Conservation (phyloP, 2,888 invertebrate genomes). For the Ernsta delagoae region DNA sequence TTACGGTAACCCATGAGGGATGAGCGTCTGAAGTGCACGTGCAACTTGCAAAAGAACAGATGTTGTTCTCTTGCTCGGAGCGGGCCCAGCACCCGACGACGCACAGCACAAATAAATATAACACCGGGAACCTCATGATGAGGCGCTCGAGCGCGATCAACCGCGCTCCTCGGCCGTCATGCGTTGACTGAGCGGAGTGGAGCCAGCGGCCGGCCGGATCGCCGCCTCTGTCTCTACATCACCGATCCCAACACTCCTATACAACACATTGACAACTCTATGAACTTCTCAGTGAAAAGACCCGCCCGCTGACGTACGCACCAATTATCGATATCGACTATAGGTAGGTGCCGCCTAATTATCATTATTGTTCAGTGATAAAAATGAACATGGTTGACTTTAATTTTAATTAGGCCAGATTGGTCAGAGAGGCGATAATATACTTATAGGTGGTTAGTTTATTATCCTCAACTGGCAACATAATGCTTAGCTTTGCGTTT, state of each 20-base stretch:
- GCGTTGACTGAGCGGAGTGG: constrained; percentile 37
- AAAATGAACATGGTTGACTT: background rate
- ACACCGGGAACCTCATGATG: constrained; percentile 63
- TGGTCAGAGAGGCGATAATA: too few species aligned
- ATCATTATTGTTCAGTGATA: constrained; percentile 30
- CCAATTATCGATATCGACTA: constrained; percentile 74
- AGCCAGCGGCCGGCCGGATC: constrained; percentile 22
- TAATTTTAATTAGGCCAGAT: background rate
- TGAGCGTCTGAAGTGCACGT: constrained; percentile 84
- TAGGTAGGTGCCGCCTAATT: constrained; percentile 46
- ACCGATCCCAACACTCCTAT: constrained; percentile 43
- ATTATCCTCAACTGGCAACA: background rate
- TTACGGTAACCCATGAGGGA: constrained; percentile 86
- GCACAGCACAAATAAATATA: constrained; percentile 79
- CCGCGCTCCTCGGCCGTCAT: constrained; percentile 60
- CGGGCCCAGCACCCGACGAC: constrained; percentile 63
- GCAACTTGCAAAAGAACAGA: constrained; percentile 84
- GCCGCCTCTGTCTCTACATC: constrained; percentile 41
- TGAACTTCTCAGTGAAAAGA: constrained; percentile 57
- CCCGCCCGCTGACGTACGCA: constrained; percentile 47
- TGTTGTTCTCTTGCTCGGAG: constrained; percentile 53
- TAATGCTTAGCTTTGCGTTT: too few species aligned
- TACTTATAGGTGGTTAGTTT: too few species aligned
- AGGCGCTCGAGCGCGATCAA: constrained; percentile 70
- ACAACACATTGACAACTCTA: background rate